Evolutionary conservation across 2,888 invertebrate species (phyloP).

Genomic region (Marronus borbonicus): DNA sequence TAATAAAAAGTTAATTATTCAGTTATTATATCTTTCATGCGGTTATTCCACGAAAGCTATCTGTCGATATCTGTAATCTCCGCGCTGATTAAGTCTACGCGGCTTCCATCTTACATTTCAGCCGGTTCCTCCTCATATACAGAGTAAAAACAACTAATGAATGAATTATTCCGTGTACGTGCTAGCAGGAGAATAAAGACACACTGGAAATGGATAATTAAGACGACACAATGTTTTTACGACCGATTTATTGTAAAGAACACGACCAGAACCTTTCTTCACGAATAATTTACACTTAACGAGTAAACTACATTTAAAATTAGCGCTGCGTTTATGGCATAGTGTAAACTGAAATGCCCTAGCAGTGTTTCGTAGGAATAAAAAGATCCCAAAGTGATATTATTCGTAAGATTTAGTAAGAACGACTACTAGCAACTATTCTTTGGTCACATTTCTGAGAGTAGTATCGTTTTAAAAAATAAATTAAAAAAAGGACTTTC

Average conservation of each 20-base stretch:
- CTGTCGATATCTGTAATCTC: conserved; percentile 5
- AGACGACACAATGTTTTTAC: conserved; percentile 37
- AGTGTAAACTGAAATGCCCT: conserved; percentile 8
- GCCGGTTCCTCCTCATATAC: not conserved
- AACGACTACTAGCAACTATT: not conserved
- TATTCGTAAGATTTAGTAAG: not conserved
- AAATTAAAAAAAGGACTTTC: too few species aligned
- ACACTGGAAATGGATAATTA: conserved; percentile 29
- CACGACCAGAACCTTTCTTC: conserved; percentile 17
- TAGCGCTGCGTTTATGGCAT: conserved; percentile 28
- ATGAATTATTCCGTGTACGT: conserved; percentile 5
- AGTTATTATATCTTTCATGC: conserved; percentile 10
- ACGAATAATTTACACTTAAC: conserved; percentile 40
- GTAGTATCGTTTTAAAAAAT: too few species aligned
- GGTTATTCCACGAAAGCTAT: not conserved
- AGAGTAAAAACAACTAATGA: not conserved
- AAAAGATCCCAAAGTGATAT: not conserved
- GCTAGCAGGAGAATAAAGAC: not conserved
- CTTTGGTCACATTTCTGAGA: too few species aligned
- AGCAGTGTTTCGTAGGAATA: not conserved
- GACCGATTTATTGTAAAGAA: conserved; percentile 23
- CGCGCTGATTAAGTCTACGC: not conserved
- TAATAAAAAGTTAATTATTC: conserved; percentile 34
- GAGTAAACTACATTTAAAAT: conserved; percentile 38
- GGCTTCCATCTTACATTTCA: not conserved